Conservation (phyloP, 2,888 invertebrate genomes). For the Nephrotoma appendiculata region DNA sequence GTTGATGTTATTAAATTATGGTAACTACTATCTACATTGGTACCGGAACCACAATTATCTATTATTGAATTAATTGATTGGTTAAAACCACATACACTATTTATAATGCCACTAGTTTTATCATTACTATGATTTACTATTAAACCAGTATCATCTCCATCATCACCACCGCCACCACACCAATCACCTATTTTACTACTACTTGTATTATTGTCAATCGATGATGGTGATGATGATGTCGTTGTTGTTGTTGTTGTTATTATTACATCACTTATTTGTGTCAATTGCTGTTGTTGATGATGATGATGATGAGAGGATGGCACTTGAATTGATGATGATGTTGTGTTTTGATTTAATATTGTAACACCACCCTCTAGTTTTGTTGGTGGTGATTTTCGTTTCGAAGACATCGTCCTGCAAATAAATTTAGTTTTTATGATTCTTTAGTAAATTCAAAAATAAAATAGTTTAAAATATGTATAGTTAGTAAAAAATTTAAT, state of each 20-base stretch:
- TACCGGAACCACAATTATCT: background rate
- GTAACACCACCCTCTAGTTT: constrained; percentile 66
- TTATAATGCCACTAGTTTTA: background rate
- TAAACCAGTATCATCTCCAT: background rate
- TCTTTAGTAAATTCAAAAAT: no score
- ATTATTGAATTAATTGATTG: background rate
- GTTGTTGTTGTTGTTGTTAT: constrained; percentile 9
- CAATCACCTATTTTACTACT: background rate
- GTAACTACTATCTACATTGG: background rate
- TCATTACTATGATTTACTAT: background rate
- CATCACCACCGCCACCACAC: background rate
- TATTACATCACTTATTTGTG: background rate
- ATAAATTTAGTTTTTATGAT: constrained; percentile 10
- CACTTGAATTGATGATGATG: constrained; percentile 15
- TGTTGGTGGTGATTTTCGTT: constrained; percentile 90
- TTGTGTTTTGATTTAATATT: constrained; percentile 16
- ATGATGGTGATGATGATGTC: constrained; percentile 6
- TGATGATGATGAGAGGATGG: constrained; percentile 6
- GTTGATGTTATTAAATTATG: background rate
- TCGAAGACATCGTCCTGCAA: constrained; percentile 90
- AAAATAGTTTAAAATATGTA: no score
- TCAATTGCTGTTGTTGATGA: constrained; percentile 5
- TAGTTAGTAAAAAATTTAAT: no score
- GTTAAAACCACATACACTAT: background rate
- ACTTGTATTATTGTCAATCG: background rate